Evolutionary conservation across 1,140 invertebrate species (phyloP).

Genomic region (Ceratina japonica): DNA sequence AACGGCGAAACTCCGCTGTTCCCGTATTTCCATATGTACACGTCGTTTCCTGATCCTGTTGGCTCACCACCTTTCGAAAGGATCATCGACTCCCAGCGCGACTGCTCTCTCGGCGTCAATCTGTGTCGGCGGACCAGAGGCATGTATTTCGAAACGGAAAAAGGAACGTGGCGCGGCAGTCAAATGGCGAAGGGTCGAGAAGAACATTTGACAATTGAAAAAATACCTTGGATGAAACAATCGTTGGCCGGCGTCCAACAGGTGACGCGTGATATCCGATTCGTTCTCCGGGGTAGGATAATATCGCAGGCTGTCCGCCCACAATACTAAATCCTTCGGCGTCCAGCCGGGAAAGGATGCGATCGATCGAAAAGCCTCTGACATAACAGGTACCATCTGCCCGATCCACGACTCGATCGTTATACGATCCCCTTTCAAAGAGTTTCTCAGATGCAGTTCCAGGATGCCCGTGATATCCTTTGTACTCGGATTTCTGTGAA

Average conservation of each 20-base stretch:
- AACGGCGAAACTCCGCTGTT: slow-evolving; percentile 59
- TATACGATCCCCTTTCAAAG: slow-evolving; percentile 58
- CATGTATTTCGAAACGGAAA: background rate
- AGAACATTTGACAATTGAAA: too few species aligned
- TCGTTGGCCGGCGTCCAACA: slow-evolving; percentile 68
- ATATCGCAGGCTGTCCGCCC: slow-evolving; percentile 69
- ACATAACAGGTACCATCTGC: slow-evolving; percentile 63
- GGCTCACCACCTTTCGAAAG: slow-evolving; percentile 54
- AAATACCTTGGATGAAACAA: slow-evolving; percentile 66
- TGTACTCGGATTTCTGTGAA: slow-evolving; percentile 54
- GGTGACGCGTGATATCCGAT: slow-evolving; percentile 59
- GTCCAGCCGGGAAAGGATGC: slow-evolving; percentile 62
- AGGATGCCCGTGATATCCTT: slow-evolving; percentile 68
- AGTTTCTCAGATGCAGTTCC: slow-evolving; percentile 68
- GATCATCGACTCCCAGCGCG: slow-evolving; percentile 68
- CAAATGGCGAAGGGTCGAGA: background rate
- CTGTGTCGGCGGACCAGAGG: slow-evolving; percentile 38
- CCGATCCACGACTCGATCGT: slow-evolving; percentile 68
- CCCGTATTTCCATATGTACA: slow-evolving; percentile 72
- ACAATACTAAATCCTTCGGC: slow-evolving; percentile 68
- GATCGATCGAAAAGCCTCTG: slow-evolving; percentile 64
- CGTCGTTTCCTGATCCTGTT: slow-evolving; percentile 50
- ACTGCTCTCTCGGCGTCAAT: slow-evolving; percentile 64
- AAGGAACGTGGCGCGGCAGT: background rate
- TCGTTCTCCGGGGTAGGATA: slow-evolving; percentile 69